Evolutionary conservation across 2,113 vertebrate species (phyloP).

Genomic region (Chlamydotis undulata): DNA sequence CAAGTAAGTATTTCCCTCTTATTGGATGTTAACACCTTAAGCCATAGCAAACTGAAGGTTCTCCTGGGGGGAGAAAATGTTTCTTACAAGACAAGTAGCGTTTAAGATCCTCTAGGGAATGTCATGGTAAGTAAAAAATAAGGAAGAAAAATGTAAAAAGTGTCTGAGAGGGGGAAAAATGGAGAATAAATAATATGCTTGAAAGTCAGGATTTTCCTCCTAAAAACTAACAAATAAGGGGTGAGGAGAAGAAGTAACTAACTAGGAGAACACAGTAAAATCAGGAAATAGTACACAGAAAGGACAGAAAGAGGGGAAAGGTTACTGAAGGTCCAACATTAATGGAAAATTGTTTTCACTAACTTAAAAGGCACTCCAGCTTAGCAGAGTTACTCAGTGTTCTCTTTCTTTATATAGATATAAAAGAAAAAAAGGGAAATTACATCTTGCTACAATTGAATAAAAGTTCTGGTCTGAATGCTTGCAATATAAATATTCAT

Average conservation of each 20-base stretch:
- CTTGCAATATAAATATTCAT: neutral
- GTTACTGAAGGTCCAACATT: neutral
- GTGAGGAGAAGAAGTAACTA: neutral
- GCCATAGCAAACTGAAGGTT: neutral
- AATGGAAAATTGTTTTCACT: neutral
- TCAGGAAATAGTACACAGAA: neutral
- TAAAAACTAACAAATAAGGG: neutral
- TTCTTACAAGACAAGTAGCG: neutral
- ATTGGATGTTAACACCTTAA: neutral
- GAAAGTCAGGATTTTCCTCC: neutral
- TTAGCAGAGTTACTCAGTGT: neutral
- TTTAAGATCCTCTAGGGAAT: neutral
- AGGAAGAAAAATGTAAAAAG: fast-evolving
- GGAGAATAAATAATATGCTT: neutral
- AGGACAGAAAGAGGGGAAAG: neutral
- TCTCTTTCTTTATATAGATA: neutral
- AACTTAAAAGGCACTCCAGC: neutral
- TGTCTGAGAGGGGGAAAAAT: neutral
- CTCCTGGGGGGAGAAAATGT: neutral
- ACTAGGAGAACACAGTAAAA: neutral
- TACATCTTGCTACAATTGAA: neutral
- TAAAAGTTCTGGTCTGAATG: neutral
- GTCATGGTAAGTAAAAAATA: neutral
- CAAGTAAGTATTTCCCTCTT: neutral
- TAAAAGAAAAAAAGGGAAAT: neutral